Evolutionary conservation across 2,888 invertebrate genomes (phyloP), one percentile per base, ranked within the genome.

Genomic region (Cerastoderma edule): DNA sequence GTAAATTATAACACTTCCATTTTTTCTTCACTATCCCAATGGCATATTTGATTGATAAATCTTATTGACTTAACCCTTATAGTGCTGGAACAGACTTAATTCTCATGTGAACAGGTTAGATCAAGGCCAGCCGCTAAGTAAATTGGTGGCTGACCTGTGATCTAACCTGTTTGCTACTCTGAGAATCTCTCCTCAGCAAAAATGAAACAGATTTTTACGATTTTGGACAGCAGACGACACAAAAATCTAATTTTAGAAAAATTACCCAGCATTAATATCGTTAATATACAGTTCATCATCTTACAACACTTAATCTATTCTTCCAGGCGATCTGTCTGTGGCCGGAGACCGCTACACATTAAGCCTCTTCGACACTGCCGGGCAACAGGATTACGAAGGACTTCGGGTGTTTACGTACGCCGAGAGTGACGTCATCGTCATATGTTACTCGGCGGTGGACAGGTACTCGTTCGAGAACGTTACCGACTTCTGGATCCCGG

Each of bases 321-420:
- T 83, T 76, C 54, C 81, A 85, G 88, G 85, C 24, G 80, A 81
- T n/a, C 39, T 86, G 27, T 79, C 78, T 46, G 84, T 88, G 5
- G 85, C 81, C 16, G 89, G 87, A 8, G 84, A 86, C 60, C 85
- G 85, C 30, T 87, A 87, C 64, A 81, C 83, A 6, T 80, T 89
- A 60, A 86, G 85, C 48, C 83, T 89, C 19, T 87, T 84, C 50
- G 89, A 89, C 69, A 88, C 87, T 13, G 86, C 89, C 19, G 89
- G 89, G 6, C 84, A 88, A 83, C 80, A 80, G 44, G 87, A 87
- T 63, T 85, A 85, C 73, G 84, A 83, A 65, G 81, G 84, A 6
- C 57, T 89, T 8, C 79, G 88, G 32, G 82, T 84, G 13, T 89
- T 86, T 81, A 84, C 88, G 0, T 89, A 89, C 73, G 81, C 78